Conservation (phyloP, 2,797 vertebrate species). For the Triplophysa yarkandensis region DNA sequence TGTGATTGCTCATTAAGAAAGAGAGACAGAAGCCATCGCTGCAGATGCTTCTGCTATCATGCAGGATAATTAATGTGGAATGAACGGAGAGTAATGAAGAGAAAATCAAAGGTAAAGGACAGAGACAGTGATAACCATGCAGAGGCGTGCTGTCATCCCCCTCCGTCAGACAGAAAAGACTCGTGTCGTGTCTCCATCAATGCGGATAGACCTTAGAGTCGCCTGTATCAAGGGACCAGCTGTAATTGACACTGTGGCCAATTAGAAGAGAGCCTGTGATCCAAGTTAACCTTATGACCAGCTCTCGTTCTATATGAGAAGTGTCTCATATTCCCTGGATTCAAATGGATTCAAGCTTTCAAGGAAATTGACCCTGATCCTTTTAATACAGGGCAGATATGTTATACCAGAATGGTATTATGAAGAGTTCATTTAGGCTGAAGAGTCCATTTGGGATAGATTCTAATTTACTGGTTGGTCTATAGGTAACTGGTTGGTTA, state of each 20-base stretch:
- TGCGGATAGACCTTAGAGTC: constrained; percentile 24
- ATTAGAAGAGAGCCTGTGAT: constrained; percentile 18
- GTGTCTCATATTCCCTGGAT: background rate
- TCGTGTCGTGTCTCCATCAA: constrained; percentile 23
- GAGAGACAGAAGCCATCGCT: constrained; percentile 31
- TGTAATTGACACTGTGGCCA: constrained; percentile 26
- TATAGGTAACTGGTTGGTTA: no score
- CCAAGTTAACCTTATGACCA: background rate
- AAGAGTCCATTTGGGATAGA: no score
- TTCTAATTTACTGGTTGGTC: no score
- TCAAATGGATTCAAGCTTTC: background rate
- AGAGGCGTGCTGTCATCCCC: constrained; percentile 7
- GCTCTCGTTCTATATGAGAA: background rate
- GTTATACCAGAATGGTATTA: no score
- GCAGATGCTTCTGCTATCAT: constrained; percentile 35
- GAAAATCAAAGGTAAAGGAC: constrained; percentile 32
- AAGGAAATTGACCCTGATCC: background rate
- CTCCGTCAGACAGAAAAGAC: constrained; percentile 18
- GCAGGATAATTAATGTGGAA: constrained; percentile 48
- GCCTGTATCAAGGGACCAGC: constrained; percentile 6
- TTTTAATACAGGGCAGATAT: background rate
- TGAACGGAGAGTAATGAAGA: constrained; percentile 31
- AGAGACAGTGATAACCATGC: background rate
- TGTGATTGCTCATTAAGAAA: constrained; percentile 46
- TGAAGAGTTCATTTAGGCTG: no score